phyloP scores from a whole-genome alignment of 2,113 vertebrate genomes.

The Danio rerio region GRCz12tu NC_133198.1:31471501-31472000 shows the following conservation, averaged over 20 bases:
- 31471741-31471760: slow-evolving; percentile 86
- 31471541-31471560: slow-evolving; percentile 80
- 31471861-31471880: slow-evolving; percentile 14
- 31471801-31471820: slow-evolving; percentile 56
- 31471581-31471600: slow-evolving; percentile 83
- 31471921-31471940: background rate
- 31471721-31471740: slow-evolving; percentile 94
- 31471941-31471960: slow-evolving; percentile 55
- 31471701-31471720: slow-evolving; percentile 86
- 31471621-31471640: slow-evolving; percentile 79
- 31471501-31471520: slow-evolving; percentile 86
- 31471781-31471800: slow-evolving; percentile 79
- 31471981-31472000: background rate
- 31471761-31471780: slow-evolving; percentile 75
- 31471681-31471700: slow-evolving; percentile 78
- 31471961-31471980: slow-evolving; percentile 42
- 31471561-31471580: slow-evolving; percentile 84
- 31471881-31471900: background rate
- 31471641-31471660: slow-evolving; percentile 78
- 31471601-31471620: slow-evolving; percentile 79
- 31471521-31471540: slow-evolving; percentile 84
- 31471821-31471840: slow-evolving; percentile 31
- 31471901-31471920: background rate
- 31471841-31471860: background rate
- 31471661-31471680: slow-evolving; percentile 79